Conservation (phyloP, 1,140 invertebrate genomes). For the Babylonia areolata region DNA sequence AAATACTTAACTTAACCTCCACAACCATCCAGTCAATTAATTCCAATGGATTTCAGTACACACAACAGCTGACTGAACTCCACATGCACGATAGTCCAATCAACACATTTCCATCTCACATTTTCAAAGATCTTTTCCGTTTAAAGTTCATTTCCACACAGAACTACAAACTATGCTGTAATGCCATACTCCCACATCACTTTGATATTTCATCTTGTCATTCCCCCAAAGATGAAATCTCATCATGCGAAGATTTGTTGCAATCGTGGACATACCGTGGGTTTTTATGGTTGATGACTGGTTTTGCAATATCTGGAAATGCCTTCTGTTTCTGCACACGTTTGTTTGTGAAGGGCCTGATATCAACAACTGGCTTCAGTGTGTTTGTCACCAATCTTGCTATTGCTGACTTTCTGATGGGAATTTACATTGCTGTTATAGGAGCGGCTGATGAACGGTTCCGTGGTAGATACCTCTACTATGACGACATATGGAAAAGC, state of each 20-base stretch:
- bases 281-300: constrained; percentile 50
- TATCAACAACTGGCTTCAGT: constrained; percentile 29
- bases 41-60: constrained; percentile 7
- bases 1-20: constrained; percentile 24
- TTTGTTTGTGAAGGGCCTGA: constrained; percentile 24
- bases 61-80: constrained; percentile 12
- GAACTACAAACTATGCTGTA: constrained; percentile 53
- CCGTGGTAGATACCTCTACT: constrained; percentile 53
- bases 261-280: constrained; percentile 37
- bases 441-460: constrained; percentile 56
- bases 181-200: neutral
- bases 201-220: constrained; percentile 31
- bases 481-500: constrained; percentile 55
- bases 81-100: constrained; percentile 29
- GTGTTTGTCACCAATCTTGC: constrained; percentile 59
- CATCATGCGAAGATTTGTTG: constrained; percentile 55
- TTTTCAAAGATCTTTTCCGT: constrained; percentile 22
- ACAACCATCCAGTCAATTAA: neutral
- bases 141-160: constrained; percentile 40
- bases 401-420: constrained; percentile 66
- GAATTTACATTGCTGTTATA: constrained; percentile 64
- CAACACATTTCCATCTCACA: constrained; percentile 2
- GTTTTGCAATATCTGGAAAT: constrained; percentile 53
- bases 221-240: constrained; percentile 49
- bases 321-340: constrained; percentile 48